Evolutionary conservation across 2,797 vertebrate genomes (phyloP).

Genomic region (Lagocephalus sceleratus): DNA sequence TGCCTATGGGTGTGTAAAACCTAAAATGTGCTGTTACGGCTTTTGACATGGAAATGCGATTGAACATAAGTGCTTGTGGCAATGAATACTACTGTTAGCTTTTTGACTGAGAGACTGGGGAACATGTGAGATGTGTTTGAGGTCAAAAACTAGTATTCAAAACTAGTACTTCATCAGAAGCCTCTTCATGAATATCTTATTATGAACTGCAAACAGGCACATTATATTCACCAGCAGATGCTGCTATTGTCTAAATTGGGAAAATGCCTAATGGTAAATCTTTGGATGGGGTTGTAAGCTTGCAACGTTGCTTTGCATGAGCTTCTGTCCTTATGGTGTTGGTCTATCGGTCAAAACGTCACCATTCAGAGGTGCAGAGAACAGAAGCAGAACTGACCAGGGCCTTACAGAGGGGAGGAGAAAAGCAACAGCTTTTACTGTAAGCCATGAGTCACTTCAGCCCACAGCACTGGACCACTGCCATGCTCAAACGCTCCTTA

Average conservation of each 20-base stretch:
- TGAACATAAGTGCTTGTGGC: background rate
- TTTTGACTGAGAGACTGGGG: too few species aligned
- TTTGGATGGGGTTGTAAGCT: too few species aligned
- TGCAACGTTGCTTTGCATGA: too few species aligned
- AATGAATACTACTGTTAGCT: too few species aligned
- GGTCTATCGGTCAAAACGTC: slow-evolving; percentile 28
- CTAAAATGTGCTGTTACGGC: slow-evolving; percentile 17
- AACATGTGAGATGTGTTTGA: too few species aligned
- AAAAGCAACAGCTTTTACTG: slow-evolving; percentile 73
- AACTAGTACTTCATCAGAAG: too few species aligned
- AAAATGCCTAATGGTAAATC: too few species aligned
- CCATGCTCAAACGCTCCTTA: slow-evolving; percentile 55
- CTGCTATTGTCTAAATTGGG: too few species aligned
- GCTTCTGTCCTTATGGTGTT: background rate
- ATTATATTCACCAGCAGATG: too few species aligned
- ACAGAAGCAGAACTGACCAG: slow-evolving; percentile 47
- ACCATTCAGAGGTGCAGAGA: slow-evolving; percentile 48
- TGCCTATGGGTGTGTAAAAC: slow-evolving; percentile 16
- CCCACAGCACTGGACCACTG: slow-evolving; percentile 72
- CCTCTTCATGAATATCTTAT: too few species aligned
- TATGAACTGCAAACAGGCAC: too few species aligned
- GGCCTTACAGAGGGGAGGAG: slow-evolving; percentile 69
- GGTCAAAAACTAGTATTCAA: too few species aligned
- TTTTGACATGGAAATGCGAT: slow-evolving; percentile 9
- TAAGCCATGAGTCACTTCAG: slow-evolving; percentile 78